Evolutionary conservation across 2,797 vertebrate genomes (phyloP).

Genomic region (Pagetopsis macropterus): DNA sequence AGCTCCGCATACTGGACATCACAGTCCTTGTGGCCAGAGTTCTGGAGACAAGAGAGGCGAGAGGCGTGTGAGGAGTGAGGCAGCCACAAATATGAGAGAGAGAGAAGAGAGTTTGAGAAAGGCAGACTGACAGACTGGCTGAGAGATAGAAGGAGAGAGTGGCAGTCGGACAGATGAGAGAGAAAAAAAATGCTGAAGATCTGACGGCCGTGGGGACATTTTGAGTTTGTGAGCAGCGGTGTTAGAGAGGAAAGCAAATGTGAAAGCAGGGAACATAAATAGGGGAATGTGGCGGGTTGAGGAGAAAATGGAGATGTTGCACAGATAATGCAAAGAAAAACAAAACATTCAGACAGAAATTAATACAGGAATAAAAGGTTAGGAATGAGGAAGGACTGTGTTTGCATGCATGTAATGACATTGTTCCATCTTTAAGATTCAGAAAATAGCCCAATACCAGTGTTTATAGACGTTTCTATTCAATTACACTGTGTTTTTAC

Average conservation of each 20-base stretch:
- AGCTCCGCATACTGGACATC: constrained; percentile 95
- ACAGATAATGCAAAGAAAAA: constrained; percentile 43
- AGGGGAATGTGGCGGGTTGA: constrained; percentile 41
- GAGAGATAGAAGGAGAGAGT: constrained; percentile 20
- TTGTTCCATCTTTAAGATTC: constrained; percentile 10
- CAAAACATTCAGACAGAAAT: constrained; percentile 45
- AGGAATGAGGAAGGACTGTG: constrained; percentile 40
- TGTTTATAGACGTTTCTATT: constrained; percentile 6
- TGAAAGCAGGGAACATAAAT: constrained; percentile 42
- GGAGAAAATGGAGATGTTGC: constrained; percentile 29
- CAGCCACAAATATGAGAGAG: constrained; percentile 52
- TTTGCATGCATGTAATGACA: constrained; percentile 45
- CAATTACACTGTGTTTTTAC: background rate
- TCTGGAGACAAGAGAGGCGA: constrained; percentile 89
- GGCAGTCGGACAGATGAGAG: too few relatives aligned
- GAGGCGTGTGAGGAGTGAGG: constrained; percentile 81
- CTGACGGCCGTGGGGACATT: constrained; percentile 44
- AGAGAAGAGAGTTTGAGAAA: constrained; percentile 28
- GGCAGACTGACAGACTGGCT: constrained; percentile 4
- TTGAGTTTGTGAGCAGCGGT: constrained; percentile 38
- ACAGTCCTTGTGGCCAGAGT: constrained; percentile 89
- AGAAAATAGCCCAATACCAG: background rate
- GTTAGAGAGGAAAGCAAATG: constrained; percentile 34
- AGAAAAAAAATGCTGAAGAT: constrained; percentile 29
- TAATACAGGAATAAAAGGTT: constrained; percentile 38